Percentiles rank a stretch among this genome's conserved stretches.
Evolutionary conservation across 2,797 vertebrate species (phyloP).

Genomic region (Antennarius maculatus): DNA sequence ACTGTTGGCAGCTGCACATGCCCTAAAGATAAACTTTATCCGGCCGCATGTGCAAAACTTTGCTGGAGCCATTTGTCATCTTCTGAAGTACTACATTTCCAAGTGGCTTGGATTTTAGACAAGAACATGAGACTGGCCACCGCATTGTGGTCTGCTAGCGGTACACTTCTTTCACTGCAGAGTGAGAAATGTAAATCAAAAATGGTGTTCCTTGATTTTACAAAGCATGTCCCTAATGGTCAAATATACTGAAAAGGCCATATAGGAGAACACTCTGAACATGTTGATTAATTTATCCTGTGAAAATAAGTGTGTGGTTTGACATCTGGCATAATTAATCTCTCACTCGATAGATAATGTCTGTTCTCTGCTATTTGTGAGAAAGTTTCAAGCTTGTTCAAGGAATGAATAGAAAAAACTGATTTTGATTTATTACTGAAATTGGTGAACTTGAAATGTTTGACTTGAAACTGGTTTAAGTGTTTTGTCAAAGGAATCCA

Average conservation of each 20-base stretch:
- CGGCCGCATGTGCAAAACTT: constrained; percentile 84
- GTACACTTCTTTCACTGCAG: constrained; percentile 35
- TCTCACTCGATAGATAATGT: neutral
- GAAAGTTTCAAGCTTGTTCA: neutral
- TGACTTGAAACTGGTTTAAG: neutral
- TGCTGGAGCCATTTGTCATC: constrained; percentile 87
- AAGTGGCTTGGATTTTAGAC: constrained; percentile 79
- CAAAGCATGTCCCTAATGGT: neutral
- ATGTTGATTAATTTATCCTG: neutral
- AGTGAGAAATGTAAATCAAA: constrained; percentile 19
- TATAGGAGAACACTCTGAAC: too few relatives aligned
- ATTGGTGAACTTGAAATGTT: neutral
- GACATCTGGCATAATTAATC: neutral
- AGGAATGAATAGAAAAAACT: neutral
- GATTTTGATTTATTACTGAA: too few relatives aligned
- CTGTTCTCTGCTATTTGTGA: neutral
- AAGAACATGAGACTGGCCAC: constrained; percentile 73
- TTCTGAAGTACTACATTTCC: constrained; percentile 84
- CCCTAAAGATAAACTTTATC: constrained; percentile 88
- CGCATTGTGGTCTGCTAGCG: constrained; percentile 39
- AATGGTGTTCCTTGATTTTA: constrained; percentile 7
- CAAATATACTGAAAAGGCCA: too few relatives aligned
- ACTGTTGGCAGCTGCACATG: constrained; percentile 87
- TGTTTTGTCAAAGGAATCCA: neutral
- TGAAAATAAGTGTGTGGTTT: neutral